These are phyloP conservation scores for Lepidotrigona ventralis DNA, from an alignment of 1,140 invertebrate species.

Conservation along the genomic window DNA sequence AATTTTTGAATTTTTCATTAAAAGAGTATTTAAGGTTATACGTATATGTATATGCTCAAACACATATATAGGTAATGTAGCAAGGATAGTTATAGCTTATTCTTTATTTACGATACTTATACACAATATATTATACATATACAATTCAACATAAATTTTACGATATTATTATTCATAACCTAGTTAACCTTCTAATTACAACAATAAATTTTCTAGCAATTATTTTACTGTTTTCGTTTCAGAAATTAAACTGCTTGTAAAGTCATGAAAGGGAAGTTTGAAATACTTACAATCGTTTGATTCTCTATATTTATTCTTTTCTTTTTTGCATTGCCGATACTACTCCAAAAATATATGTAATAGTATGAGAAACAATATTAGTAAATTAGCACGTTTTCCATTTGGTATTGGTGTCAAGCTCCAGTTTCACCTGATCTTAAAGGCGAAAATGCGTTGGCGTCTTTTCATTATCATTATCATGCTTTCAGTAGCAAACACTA, in stretches of 20 bases:
- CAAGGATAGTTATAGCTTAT: neutral
- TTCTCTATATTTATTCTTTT: neutral
- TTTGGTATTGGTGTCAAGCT: neutral
- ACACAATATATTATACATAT: neutral
- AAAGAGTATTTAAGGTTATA: neutral
- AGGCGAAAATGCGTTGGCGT: neutral
- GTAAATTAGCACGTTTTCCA: neutral
- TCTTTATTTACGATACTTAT: neutral
- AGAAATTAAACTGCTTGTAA: neutral
- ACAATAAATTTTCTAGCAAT: neutral
- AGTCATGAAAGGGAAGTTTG: neutral
- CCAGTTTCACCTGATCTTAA: slow-evolving; percentile 6
- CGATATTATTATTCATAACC: neutral
- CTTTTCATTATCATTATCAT: slow-evolving; percentile 7
- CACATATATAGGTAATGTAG: too few relatives aligned
- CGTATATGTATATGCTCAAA: neutral
- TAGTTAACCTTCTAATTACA: neutral
- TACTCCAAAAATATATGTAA: neutral
- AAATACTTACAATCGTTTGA: neutral
- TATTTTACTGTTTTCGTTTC: neutral
- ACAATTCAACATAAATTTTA: neutral
- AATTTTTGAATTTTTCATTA: neutral
- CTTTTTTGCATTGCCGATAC: too few relatives aligned
- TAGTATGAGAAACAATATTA: neutral
- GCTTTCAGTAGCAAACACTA: neutral